Evolutionary conservation across 2,113 vertebrate genomes (phyloP).

Genomic region (Phycodurus eques): DNA sequence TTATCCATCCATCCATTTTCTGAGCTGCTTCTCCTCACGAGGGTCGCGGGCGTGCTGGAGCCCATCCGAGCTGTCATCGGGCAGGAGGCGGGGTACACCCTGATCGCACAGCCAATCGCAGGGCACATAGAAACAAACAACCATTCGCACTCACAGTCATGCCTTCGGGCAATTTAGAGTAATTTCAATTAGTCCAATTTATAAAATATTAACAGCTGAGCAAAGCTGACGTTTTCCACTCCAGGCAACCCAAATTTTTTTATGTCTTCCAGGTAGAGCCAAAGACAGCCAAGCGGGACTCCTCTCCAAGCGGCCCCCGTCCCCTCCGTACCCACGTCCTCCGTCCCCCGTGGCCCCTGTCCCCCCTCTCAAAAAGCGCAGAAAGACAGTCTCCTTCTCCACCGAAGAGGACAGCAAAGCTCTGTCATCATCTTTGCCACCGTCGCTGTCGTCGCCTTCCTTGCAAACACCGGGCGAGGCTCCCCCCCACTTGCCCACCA

Average conservation of each 20-base stretch:
- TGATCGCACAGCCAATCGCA: too few relatives aligned
- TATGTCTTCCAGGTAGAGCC: conserved; percentile 36
- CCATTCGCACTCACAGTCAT: too few relatives aligned
- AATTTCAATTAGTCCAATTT: too few relatives aligned
- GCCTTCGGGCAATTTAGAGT: too few relatives aligned
- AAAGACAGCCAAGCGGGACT: conserved; percentile 35
- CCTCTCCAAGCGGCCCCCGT: conserved; percentile 48
- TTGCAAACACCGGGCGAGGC: conserved; percentile 43
- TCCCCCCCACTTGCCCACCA: conserved; percentile 39
- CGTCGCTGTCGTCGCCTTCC: conserved; percentile 40
- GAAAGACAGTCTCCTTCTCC: conserved; percentile 87
- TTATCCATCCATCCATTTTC: too few relatives aligned
- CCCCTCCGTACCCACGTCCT: conserved; percentile 58
- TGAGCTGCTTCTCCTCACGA: too few relatives aligned
- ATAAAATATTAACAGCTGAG: neutral
- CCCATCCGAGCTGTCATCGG: too few relatives aligned
- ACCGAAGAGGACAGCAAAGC: conserved; percentile 71
- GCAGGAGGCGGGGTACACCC: too few relatives aligned
- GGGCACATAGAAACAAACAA: too few relatives aligned
- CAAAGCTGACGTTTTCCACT: neutral
- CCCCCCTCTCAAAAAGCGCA: conserved; percentile 86
- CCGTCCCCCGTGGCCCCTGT: conserved; percentile 79
- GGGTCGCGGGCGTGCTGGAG: too few relatives aligned
- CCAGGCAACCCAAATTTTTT: neutral
- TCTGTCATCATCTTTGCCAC: conserved; percentile 16